phyloP scores from a whole-genome alignment of 92 coral and sea anemone species.

The Porites lobata region DNA sequence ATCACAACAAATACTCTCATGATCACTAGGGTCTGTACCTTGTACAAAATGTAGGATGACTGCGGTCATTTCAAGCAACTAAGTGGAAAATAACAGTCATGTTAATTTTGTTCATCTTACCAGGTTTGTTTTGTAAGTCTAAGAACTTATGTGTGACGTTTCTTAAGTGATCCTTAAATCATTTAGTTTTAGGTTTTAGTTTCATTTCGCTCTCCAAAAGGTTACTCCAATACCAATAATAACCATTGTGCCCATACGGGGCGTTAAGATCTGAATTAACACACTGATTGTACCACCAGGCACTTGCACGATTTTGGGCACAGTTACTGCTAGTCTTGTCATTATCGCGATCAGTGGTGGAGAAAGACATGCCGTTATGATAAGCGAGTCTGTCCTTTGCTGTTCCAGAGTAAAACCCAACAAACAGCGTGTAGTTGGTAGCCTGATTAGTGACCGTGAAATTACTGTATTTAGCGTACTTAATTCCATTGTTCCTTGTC shows the following conservation, averaged over 20 bases:
- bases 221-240: neutral
- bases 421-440: conserved; percentile 21
- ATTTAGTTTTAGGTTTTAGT: neutral
- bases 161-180: no score
- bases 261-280: neutral
- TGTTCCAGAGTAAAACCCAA: no score
- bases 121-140: no score
- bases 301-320: neutral
- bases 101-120: no score
- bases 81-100: no score
- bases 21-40: no score
- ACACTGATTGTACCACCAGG: neutral
- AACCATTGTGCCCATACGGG: neutral
- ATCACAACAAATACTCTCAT: no score
- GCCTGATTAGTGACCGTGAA: conserved; percentile 59
- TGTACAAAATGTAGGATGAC: no score
- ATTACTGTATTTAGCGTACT: neutral
- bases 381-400: neutral
- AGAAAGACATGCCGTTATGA: conserved; percentile 1
- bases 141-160: no score
- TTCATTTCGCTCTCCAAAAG: neutral
- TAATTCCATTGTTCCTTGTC: conserved; percentile 39
- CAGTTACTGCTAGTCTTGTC: neutral
- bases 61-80: no score
- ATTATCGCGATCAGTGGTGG: neutral